Percentiles rank a stretch among this genome's conserved stretches.
Conservation (phyloP, 2,888 invertebrate species). For the Leptopilina syphax region DNA sequence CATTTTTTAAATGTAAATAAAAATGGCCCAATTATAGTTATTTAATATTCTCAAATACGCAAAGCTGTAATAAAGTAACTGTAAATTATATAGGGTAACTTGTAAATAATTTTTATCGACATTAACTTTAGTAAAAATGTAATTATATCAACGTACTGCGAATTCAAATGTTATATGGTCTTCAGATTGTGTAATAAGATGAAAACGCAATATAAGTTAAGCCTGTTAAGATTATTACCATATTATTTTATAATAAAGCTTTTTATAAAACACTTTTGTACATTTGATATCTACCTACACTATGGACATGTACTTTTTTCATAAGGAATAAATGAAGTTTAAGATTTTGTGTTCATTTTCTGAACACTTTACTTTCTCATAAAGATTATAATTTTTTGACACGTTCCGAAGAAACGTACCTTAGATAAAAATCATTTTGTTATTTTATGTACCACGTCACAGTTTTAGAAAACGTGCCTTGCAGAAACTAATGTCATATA, state of each 20-base stretch:
- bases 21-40: background rate
- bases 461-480: no score
- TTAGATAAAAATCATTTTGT: no score
- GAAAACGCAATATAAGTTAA: slow-evolving; percentile 12
- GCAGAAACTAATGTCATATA: no score
- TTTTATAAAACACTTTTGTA: slow-evolving; percentile 38
- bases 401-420: no score
- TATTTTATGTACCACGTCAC: no score
- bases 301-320: no score
- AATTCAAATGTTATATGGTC: background rate
- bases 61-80: background rate
- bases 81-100: slow-evolving; percentile 3
- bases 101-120: background rate
- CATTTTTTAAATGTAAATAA: slow-evolving; percentile 9
- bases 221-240: slow-evolving; percentile 42
- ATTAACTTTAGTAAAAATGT: background rate
- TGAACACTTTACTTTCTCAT: no score
- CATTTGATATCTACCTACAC: no score
- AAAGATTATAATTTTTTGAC: no score
- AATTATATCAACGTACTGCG: background rate
- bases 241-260: slow-evolving; percentile 58
- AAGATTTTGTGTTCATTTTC: no score
- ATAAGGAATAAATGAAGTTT: no score
- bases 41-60: background rate
- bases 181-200: slow-evolving; percentile 34